Conservation (phyloP, 2,113 vertebrate species). For the Ammospiza nelsoni region DNA sequence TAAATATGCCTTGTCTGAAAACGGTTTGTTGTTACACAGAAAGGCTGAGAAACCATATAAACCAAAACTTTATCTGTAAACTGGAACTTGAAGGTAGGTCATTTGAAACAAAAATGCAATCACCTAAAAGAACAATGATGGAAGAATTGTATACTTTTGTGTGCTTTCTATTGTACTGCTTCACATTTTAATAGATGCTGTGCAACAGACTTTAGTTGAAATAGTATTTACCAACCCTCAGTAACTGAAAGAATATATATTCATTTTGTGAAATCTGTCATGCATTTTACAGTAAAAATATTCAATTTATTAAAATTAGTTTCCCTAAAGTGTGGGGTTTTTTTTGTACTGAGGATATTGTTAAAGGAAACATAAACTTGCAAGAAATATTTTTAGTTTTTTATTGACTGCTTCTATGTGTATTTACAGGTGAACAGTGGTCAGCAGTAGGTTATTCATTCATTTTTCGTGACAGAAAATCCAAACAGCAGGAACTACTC, state of each 20-base stretch:
- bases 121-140: not conserved
- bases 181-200: not conserved
- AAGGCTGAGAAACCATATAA: conserved; percentile 8
- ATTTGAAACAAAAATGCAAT: conserved; percentile 44
- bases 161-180: not conserved
- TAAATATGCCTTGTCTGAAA: conserved; percentile 5
- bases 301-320: not conserved
- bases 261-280: not conserved
- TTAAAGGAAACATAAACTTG: not conserved
- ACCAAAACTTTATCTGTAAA: not conserved
- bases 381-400: not conserved
- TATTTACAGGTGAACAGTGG: not conserved
- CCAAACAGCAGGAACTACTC: not conserved
- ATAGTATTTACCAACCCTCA: not conserved
- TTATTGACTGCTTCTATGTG: not conserved
- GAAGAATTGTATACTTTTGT: conserved; percentile 8
- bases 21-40: not conserved
- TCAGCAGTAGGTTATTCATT: not conserved
- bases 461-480: not conserved
- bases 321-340: not conserved
- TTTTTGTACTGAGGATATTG: not conserved
- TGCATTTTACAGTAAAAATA: not conserved
- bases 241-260: not conserved
- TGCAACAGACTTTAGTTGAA: not conserved
- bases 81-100: not conserved